phyloP scores from a whole-genome alignment of 2,797 vertebrate genomes.

The Pipistrellus nathusii region DNA sequence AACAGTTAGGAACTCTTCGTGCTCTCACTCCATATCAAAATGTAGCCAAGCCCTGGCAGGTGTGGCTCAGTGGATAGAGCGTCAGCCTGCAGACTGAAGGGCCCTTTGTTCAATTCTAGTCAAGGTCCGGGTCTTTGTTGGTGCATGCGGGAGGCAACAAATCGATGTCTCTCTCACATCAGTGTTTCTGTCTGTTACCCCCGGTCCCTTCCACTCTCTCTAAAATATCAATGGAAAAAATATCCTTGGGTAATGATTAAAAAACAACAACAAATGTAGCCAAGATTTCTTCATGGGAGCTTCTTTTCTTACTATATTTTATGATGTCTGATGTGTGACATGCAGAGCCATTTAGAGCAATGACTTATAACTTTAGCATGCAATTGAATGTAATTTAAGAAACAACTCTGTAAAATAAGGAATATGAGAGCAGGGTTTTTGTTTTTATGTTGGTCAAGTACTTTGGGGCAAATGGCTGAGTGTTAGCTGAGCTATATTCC shows the following conservation, averaged over 20 bases:
- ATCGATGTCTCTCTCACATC: no score
- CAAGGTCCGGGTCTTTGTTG: no score
- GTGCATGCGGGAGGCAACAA: no score
- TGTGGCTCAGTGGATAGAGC: no score
- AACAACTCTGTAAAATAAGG: constrained; percentile 5
- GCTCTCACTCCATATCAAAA: background rate
- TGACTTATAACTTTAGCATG: constrained; percentile 1
- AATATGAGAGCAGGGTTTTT: background rate
- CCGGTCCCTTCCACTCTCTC: no score
- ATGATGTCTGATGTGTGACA: background rate
- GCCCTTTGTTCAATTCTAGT: no score
- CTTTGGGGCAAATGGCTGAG: background rate
- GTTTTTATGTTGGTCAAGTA: background rate
- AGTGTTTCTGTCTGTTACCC: no score
- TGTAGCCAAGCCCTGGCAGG: background rate
- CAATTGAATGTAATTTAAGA: constrained; percentile 38
- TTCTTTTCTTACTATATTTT: constrained; percentile 22
- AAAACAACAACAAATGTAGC: background rate
- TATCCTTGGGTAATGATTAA: no score
- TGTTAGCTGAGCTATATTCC: background rate
- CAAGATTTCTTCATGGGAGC: background rate
- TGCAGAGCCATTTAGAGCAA: constrained; percentile 4
- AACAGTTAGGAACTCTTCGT: background rate
- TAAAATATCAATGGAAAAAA: no score
- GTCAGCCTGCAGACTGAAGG: no score